A percentile compares a stretch with the other conserved stretches of the same genome.
Conservation (phyloP, 2,797 vertebrate species). For the Xenops minutus region DNA sequence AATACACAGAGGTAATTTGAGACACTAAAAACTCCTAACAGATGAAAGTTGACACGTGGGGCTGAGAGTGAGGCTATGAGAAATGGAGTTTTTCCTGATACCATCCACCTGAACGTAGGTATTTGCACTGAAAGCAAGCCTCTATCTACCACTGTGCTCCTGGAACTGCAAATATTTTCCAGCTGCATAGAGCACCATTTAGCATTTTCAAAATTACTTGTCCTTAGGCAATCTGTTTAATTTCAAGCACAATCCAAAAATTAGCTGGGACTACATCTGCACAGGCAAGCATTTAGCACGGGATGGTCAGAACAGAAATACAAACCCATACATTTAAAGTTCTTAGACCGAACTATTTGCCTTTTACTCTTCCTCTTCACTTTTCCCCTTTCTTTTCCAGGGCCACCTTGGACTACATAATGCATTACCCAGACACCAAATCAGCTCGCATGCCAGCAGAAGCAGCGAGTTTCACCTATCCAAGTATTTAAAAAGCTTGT, state of each 20-base stretch:
- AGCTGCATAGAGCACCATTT: constrained; percentile 14
- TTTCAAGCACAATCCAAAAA: constrained; percentile 17
- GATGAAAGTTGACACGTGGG: background rate
- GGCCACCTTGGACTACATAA: constrained; percentile 48
- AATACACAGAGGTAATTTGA: background rate
- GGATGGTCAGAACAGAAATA: background rate
- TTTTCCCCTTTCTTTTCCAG: background rate
- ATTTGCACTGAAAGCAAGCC: background rate
- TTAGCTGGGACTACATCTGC: background rate
- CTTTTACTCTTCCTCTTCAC: background rate
- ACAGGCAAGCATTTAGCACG: background rate
- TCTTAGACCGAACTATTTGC: background rate
- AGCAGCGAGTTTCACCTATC: constrained; percentile 71
- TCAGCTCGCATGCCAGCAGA: constrained; percentile 45
- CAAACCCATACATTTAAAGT: background rate
- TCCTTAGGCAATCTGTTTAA: constrained; percentile 16
- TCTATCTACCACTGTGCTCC: background rate
- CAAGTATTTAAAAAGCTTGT: constrained; percentile 75
- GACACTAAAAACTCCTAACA: background rate
- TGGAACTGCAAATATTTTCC: constrained; percentile 10
- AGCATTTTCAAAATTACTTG: constrained; percentile 13
- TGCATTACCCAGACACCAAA: constrained; percentile 48
- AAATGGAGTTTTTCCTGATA: background rate
- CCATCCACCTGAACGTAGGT: background rate
- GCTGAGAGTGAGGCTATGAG: background rate